Percentiles rank a stretch among this genome's conserved stretches.
Conservation (phyloP, 2,113 vertebrate species). For the Thryonomys swinderianus region DNA sequence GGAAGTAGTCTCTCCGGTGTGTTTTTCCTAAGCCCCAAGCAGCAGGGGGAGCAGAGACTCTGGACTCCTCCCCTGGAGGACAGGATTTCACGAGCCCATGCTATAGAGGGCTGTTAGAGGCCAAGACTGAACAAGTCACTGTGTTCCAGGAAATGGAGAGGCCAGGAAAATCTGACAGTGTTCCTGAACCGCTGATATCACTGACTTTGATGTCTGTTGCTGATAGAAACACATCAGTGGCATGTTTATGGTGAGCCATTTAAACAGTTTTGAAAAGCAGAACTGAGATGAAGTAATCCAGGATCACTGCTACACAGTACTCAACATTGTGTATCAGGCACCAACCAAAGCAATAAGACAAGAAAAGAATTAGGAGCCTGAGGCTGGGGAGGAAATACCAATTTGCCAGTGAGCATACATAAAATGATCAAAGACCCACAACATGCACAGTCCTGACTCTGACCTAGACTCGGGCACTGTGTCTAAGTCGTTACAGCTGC, state of each 20-base stretch:
- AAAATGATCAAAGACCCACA: neutral
- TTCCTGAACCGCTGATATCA: neutral
- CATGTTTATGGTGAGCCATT: neutral
- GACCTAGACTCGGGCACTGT: neutral
- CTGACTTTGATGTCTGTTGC: neutral
- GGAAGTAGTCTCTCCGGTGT: neutral
- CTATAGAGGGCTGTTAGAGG: neutral
- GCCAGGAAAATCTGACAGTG: neutral
- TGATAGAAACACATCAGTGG: neutral
- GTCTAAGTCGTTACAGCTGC: neutral
- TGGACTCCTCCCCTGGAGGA: neutral
- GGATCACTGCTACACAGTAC: neutral
- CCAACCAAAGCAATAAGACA: constrained; percentile 34
- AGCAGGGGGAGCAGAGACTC: neutral
- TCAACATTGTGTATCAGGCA: neutral
- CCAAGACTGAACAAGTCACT: neutral
- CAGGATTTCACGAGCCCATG: fast-evolving
- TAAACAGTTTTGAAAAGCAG: neutral
- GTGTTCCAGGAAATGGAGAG: neutral
- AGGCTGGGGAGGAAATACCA: neutral
- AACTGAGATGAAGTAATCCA: neutral
- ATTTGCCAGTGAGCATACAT: neutral
- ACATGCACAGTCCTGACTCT: neutral
- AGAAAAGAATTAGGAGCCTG: constrained; percentile 21
- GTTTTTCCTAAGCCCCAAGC: neutral